phyloP scores from a whole-genome alignment of 2,797 vertebrate genomes.

The Cyclura pinguis region DNA sequence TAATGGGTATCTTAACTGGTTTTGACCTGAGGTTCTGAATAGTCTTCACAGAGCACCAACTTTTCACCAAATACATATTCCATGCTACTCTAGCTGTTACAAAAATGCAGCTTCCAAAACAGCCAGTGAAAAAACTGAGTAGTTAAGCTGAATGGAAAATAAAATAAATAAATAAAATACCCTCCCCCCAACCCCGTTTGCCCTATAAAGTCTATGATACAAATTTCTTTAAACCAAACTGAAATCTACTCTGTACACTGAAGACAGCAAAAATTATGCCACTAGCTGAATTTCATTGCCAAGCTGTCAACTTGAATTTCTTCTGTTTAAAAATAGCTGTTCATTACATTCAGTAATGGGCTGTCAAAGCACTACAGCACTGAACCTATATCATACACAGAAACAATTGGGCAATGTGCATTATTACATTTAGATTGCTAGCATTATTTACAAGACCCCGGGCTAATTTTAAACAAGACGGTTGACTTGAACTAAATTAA shows the following conservation, averaged over 20 bases:
- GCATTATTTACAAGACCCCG: constrained; percentile 84
- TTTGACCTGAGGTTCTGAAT: constrained; percentile 18
- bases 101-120: constrained; percentile 66
- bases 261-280: constrained; percentile 85
- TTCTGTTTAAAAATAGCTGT: constrained; percentile 87
- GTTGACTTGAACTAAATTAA: constrained; percentile 88
- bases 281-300: constrained; percentile 86
- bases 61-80: constrained; percentile 45
- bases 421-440: constrained; percentile 86
- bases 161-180: constrained; percentile 59
- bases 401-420: constrained; percentile 89
- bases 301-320: constrained; percentile 86
- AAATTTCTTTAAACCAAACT: constrained; percentile 81
- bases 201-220: constrained; percentile 73
- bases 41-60: constrained; percentile 54
- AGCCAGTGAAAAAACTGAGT: constrained; percentile 61
- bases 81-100: constrained; percentile 36
- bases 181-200: constrained; percentile 61
- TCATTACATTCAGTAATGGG: constrained; percentile 87
- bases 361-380: constrained; percentile 86
- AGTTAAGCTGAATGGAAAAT: constrained; percentile 3
- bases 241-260: constrained; percentile 77
- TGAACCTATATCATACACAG: constrained; percentile 87
- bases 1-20: background rate
- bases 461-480: constrained; percentile 92